These are phyloP conservation scores for Takifugu ocellatus DNA, from an alignment of 2,797 vertebrate species.

Conservation along the genomic window DNA sequence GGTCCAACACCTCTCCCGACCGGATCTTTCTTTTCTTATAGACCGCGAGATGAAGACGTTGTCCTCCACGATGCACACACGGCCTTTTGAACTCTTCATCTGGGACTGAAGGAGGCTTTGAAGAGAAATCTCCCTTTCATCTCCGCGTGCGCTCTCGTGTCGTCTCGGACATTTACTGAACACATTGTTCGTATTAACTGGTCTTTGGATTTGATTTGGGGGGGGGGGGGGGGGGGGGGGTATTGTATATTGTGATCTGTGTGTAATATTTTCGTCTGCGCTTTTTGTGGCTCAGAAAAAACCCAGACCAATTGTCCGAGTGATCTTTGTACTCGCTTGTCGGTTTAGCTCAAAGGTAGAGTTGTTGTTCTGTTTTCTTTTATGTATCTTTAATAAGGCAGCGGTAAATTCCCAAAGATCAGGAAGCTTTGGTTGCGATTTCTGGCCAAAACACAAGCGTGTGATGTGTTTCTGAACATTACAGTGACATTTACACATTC, in stretches of 20 bases:
- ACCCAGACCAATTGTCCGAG: constrained; percentile 40
- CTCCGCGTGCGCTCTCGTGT: constrained; percentile 47
- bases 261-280: constrained; percentile 59
- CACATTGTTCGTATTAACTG: constrained; percentile 72
- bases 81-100: constrained; percentile 27
- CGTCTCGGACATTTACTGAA: constrained; percentile 68
- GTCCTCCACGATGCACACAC: constrained; percentile 15
- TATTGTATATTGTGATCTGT: constrained; percentile 54
- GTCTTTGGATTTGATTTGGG: constrained; percentile 52
- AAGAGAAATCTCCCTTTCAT: constrained; percentile 33
- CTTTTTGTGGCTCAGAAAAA: constrained; percentile 44
- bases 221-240: constrained; percentile 13
- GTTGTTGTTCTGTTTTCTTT: constrained; percentile 5
- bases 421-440: constrained; percentile 31
- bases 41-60: constrained; percentile 4
- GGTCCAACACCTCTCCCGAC: constrained; percentile 41
- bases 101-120: constrained; percentile 39
- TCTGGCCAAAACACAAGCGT: constrained; percentile 26
- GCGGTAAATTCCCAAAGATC: constrained; percentile 31
- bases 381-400: background rate
- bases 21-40: constrained; percentile 20
- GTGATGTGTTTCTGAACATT: constrained; percentile 30
- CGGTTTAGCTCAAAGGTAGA: constrained; percentile 25
- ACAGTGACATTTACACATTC: constrained; percentile 56
- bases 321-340: constrained; percentile 42